Evolutionary conservation across 2,888 invertebrate species (phyloP), one percentile per base, ranked within the genome.

Genomic region (Julus scanicus): DNA sequence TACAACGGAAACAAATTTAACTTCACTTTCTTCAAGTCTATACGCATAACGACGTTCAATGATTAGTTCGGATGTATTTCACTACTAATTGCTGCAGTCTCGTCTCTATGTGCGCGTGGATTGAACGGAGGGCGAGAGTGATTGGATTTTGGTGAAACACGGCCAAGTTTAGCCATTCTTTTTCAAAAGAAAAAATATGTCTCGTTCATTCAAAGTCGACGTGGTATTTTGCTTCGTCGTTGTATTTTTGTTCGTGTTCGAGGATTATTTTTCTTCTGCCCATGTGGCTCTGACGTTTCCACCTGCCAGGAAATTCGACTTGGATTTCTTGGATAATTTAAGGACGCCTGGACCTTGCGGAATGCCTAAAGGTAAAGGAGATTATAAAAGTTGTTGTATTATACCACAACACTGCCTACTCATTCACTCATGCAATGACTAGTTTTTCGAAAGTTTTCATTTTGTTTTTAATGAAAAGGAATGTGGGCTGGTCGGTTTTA

Each of bases 301-400:
- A 88, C 97, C 96, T 1, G 97, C 98, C 0, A 94, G 98, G 91
- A 95, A 95, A 91, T 97, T 95, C 91, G 97, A 96, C 91, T 93
- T 98, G 92, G 98, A 98, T 93, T 98, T 98, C 93, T 93, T 98
- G 93, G 98, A 98, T 92, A 97, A 96, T 92, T 95, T 96, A 85
- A 94, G 97, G 91, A 98, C 98, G 49, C 96, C 96, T 91, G 95
- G 95, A 89, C 98, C 98, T 89, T 98, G 98, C 92, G 98, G 98
- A 90, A 97, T 98, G 96, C 97, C 98, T 40, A 96, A 95, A 95
- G 97, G 97, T 97, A 84, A 49, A 20, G 84, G 84, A 17, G n/a
- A 17, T 84, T 29, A 29, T 29, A 29, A 29, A 29, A 29, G 29
- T 29, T 84, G 84, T 84, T 84, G 40, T 1, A 29, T 29, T 29